Evolutionary conservation across 1,140 invertebrate genomes (phyloP).

Genomic region (Trachelipus rathkii): DNA sequence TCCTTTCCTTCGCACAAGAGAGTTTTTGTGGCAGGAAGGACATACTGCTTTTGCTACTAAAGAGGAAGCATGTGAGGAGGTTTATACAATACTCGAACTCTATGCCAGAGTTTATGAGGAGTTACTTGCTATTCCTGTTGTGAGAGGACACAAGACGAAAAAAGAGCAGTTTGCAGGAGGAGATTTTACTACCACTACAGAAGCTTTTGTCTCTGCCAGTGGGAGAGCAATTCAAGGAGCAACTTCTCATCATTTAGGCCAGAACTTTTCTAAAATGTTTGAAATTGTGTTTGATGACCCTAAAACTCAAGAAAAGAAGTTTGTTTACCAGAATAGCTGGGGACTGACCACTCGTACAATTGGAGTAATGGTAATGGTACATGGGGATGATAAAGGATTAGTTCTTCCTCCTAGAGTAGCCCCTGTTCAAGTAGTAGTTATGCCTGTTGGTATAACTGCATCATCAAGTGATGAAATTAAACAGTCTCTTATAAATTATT

Average conservation of each 20-base stretch:
- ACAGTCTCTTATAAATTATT: slow-evolving; percentile 66
- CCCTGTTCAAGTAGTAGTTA: slow-evolving; percentile 74
- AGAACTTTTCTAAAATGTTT: slow-evolving; percentile 99
- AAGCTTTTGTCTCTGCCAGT: slow-evolving; percentile 90
- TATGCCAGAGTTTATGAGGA: slow-evolving; percentile 88
- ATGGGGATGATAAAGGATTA: slow-evolving; percentile 93
- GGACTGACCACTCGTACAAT: slow-evolving; percentile 78
- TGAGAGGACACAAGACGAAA: slow-evolving; percentile 93
- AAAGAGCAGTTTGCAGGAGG: slow-evolving; percentile 99
- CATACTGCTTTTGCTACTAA: slow-evolving; percentile 86
- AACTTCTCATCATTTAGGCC: slow-evolving; percentile 96
- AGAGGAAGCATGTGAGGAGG: slow-evolving; percentile 85
- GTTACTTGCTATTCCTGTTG: slow-evolving; percentile 88
- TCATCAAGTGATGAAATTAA: slow-evolving; percentile 67
- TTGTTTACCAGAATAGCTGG: slow-evolving; percentile 97
- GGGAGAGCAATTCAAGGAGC: slow-evolving; percentile 94
- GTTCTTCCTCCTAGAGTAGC: slow-evolving; percentile 92
- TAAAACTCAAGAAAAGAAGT: slow-evolving; percentile 78
- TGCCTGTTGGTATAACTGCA: slow-evolving; percentile 93
- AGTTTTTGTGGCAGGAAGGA: slow-evolving; percentile 99
- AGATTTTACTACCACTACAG: slow-evolving; percentile 95
- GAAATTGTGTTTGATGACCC: slow-evolving; percentile 92
- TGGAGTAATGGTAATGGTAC: slow-evolving; percentile 92
- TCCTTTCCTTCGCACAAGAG: slow-evolving; percentile 92
- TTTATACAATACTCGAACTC: slow-evolving; percentile 64